Conservation (phyloP, 2,113 vertebrate genomes). For the Panthera uncia region DNA sequence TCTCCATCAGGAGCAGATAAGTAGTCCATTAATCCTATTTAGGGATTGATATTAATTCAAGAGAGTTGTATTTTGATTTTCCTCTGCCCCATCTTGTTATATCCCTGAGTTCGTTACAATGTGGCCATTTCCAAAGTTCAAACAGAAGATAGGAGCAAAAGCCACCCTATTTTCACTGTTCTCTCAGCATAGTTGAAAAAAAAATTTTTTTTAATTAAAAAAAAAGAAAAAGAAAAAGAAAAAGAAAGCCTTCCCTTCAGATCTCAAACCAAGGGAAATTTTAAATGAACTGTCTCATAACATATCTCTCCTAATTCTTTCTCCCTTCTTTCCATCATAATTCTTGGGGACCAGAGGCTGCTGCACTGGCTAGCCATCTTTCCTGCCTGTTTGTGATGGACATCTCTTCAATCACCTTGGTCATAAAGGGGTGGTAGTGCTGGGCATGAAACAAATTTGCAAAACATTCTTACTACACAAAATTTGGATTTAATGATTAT, state of each 20-base stretch:
- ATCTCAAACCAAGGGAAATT: background rate
- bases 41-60: background rate
- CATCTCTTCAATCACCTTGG: too few species aligned
- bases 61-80: background rate
- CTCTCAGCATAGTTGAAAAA: background rate
- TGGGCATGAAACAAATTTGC: background rate
- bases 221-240: background rate
- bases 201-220: too few species aligned
- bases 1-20: background rate
- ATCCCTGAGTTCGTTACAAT: background rate
- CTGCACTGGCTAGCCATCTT: background rate
- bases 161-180: background rate
- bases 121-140: background rate
- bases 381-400: background rate
- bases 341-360: background rate
- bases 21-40: background rate
- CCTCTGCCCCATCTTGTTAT: too few species aligned
- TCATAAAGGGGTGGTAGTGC: background rate
- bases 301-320: background rate
- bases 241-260: background rate
- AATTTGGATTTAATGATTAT: background rate
- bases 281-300: background rate
- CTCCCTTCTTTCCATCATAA: background rate
- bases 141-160: background rate
- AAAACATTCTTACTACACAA: background rate